phyloP scores from a whole-genome alignment of 2,797 vertebrate species.

The Hypotaenidia philippensis region DNA sequence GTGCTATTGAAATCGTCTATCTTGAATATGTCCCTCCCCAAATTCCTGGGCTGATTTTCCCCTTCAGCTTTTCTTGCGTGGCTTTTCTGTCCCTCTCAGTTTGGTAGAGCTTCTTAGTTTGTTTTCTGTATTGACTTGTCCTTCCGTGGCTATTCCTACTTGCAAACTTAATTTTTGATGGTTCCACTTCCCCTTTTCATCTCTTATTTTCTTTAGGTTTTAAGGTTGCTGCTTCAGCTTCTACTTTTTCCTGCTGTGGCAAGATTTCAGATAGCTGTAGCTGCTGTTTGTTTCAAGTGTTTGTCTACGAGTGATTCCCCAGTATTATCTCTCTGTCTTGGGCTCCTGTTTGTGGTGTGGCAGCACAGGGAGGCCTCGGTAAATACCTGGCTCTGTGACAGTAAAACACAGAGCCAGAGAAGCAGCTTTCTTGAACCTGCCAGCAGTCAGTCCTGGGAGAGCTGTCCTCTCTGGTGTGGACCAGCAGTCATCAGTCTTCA shows the following conservation, averaged over 20 bases:
- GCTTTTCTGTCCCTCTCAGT: not conserved
- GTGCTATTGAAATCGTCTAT: not conserved
- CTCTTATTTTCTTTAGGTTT: not conserved
- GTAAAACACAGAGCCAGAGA: not conserved
- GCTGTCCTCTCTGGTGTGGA: not conserved
- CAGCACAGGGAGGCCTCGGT: not conserved
- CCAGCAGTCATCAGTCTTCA: not conserved
- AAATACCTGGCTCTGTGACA: not conserved
- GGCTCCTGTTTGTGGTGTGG: not conserved
- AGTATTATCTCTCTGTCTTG: not conserved
- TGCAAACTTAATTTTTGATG: not conserved
- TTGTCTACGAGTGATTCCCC: not conserved
- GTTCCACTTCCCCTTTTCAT: not conserved
- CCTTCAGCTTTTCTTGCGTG: not conserved
- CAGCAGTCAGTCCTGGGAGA: not conserved
- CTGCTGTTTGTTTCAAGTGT: not conserved
- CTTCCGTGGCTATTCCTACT: not conserved
- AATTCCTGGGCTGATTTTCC: not conserved
- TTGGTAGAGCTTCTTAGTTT: not conserved
- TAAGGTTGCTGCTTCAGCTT: not conserved
- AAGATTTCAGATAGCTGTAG: not conserved
- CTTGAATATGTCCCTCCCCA: not conserved
- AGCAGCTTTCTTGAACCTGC: not conserved
- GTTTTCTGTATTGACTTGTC: not conserved
- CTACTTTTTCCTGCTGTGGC: rapidly evolving